Evolutionary conservation across 2,888 invertebrate species (phyloP), one percentile per base, ranked within the genome.

Genomic region (Mantis religiosa): DNA sequence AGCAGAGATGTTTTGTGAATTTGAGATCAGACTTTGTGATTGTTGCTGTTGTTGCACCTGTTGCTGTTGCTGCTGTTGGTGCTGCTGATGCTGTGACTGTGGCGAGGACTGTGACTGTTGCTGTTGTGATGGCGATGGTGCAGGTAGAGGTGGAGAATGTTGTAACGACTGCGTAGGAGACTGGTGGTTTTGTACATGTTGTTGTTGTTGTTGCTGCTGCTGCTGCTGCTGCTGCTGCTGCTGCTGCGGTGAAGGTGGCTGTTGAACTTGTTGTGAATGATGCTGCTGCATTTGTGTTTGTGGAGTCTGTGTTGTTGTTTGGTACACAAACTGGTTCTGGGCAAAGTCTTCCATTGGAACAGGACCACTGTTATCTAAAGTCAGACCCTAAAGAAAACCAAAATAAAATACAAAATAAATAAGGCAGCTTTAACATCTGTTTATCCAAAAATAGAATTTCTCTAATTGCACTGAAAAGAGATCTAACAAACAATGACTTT

Each of bases 361-460:
- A 92, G 95, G 95, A 94, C 95, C 95, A 92, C 94, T 95, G 92
- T 96, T 96, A 92, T 96, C 96, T 93, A 96, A 91, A 91, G 94
- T 93, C 91, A 95, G 93, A 91, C 94, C 94, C 95, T 95, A 93
- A 91, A 92, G 27, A 90, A 41, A 41, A 41, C 3, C 9, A 41
- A 41, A 41, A 41, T 12, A 41, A 41, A 41, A 41, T 41, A 41
- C 12, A 41, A 41, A 41, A 41, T 41, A 41, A 41, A 12, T 2
- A 41, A 41, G 9, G 12, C 41, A 41, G 41, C 8, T 34, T 34
- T 8, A 34, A 34, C 8, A 7, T 12, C 12, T 41, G 41, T 41
- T 41, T 41, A 41, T 1, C 12, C 1, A 12, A 12, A 41, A 9
- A 41, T 6, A 41, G 12, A 41, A 41, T 41, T 41, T 6, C 41